A percentile compares a stretch with the other conserved stretches of the same genome.
These are phyloP conservation scores for Drosophila virilis DNA, from an alignment of 1,140 invertebrate species.

Conservation along the genomic window DNA sequence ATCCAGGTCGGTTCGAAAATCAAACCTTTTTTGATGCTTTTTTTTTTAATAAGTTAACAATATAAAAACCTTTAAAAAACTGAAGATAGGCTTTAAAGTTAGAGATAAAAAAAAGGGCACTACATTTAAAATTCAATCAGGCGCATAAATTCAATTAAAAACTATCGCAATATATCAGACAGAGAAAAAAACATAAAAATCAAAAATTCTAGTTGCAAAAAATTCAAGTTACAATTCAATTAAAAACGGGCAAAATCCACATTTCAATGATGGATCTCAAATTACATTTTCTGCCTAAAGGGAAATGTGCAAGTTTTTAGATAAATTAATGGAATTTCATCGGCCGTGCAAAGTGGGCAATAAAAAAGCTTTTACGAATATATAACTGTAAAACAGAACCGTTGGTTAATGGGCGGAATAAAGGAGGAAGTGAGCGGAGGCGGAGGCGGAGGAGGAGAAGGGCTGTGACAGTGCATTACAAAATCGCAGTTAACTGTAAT, in stretches of 20 bases:
- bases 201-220: constrained; percentile 18
- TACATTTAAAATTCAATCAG: constrained; percentile 2
- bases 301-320: constrained; percentile 21
- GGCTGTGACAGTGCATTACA: constrained; percentile 6
- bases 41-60: no score
- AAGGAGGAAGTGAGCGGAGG: background rate
- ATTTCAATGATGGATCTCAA: constrained; percentile 26
- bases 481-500: constrained; percentile 25
- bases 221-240: constrained; percentile 36
- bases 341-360: constrained; percentile 36
- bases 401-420: background rate
- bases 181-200: background rate
- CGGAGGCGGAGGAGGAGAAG: background rate
- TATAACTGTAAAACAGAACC: constrained; percentile 23
- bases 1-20: no score
- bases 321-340: constrained; percentile 42
- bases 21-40: no score
- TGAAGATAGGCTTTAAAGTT: no score
- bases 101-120: no score
- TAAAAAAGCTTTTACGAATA: constrained; percentile 51
- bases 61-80: no score
- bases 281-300: constrained; percentile 41
- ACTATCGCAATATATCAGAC: constrained; percentile 9
- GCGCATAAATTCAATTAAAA: constrained; percentile 37
- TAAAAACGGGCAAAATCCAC: constrained; percentile 17